Percentiles rank a stretch among this genome's conserved stretches.
phyloP scores from a whole-genome alignment of 2,888 invertebrate species.

The Rhagium mordax region DNA sequence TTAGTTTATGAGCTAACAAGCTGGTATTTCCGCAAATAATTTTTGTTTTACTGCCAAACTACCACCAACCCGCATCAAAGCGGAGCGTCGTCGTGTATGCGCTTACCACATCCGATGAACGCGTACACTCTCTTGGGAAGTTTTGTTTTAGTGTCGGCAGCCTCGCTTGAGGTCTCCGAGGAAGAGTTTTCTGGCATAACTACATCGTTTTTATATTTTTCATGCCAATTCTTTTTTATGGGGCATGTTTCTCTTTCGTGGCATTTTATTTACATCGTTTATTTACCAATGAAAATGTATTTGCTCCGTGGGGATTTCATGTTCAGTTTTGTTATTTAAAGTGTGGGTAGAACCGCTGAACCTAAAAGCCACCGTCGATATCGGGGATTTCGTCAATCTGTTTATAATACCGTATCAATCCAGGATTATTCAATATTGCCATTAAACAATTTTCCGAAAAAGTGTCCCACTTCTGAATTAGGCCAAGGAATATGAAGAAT shows the following conservation, averaged over 20 bases:
- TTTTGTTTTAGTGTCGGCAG: conserved; percentile 26
- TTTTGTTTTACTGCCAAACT: conserved; percentile 5
- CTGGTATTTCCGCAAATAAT: background rate
- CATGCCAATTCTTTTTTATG: conserved; percentile 16
- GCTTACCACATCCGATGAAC: conserved; percentile 13
- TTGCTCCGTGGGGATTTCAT: background rate
- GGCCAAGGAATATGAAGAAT: too few relatives aligned
- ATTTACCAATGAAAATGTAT: conserved; percentile 2
- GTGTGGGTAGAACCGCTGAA: background rate
- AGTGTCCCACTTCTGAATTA: background rate
- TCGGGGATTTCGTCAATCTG: background rate
- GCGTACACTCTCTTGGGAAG: conserved; percentile 20
- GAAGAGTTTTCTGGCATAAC: conserved; percentile 10
- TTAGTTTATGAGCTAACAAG: background rate
- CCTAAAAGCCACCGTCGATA: background rate
- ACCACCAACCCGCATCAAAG: conserved; percentile 15
- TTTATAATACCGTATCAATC: background rate
- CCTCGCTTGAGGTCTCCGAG: conserved; percentile 10
- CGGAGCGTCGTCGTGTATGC: background rate
- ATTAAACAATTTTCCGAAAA: background rate
- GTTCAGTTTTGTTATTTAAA: background rate
- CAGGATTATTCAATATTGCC: background rate
- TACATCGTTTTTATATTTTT: conserved; percentile 17
- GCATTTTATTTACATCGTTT: conserved; percentile 16
- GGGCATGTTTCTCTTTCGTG: background rate